Conservation (phyloP, 2,113 vertebrate species). For the rat (Rattus norvegicus) region DNA sequence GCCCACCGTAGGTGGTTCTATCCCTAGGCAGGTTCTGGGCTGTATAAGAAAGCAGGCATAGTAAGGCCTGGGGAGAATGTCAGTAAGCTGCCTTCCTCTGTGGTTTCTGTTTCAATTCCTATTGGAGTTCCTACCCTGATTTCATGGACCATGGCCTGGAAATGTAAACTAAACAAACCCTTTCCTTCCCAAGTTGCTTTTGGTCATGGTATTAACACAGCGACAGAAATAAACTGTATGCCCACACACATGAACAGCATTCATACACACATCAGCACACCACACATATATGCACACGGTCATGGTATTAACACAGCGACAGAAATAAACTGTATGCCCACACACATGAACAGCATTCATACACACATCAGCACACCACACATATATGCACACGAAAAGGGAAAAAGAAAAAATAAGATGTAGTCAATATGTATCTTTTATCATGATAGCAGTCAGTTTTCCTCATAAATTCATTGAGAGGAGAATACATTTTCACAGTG, state of each 20-base stretch:
- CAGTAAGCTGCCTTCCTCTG: neutral
- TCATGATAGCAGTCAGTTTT: neutral
- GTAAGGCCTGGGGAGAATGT: no score
- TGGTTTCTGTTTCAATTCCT: neutral
- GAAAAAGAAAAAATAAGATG: neutral
- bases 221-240: neutral
- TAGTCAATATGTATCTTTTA: constrained; percentile 29
- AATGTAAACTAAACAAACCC: neutral
- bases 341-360: neutral
- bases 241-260: neutral
- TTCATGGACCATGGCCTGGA: neutral
- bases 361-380: neutral
- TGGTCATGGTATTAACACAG: neutral
- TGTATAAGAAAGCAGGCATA: neutral
- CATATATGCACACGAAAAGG: neutral
- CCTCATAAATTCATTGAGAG: neutral
- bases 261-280: neutral
- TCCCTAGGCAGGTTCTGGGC: neutral
- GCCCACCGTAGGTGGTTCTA: neutral
- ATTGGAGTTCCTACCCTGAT: neutral
- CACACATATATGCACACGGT: neutral
- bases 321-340: neutral
- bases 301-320: neutral
- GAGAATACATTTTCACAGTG: neutral
- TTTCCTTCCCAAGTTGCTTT: neutral